Evolutionary conservation across 2,797 vertebrate species (phyloP).

Genomic region (Alectoris magna): DNA sequence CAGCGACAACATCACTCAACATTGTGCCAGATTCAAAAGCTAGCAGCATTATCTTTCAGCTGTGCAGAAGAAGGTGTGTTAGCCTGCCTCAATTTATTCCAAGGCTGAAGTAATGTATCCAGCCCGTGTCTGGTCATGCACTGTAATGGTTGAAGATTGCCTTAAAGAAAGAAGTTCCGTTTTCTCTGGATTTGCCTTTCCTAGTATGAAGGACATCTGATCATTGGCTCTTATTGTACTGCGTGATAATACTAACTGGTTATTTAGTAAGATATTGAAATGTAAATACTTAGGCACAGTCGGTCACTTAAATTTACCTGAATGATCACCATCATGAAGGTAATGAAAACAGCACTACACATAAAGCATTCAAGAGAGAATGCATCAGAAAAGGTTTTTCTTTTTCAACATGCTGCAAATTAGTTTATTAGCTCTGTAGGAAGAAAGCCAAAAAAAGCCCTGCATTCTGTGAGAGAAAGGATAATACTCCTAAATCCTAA

Average conservation of each 20-base stretch:
- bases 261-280: constrained; percentile 59
- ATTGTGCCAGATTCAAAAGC: background rate
- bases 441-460: background rate
- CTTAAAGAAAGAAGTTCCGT: background rate
- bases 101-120: background rate
- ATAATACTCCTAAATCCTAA: constrained; percentile 18
- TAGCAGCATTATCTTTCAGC: background rate
- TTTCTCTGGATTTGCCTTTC: background rate
- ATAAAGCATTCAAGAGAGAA: constrained; percentile 28
- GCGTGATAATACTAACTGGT: constrained; percentile 4
- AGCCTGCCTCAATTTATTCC: background rate
- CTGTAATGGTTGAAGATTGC: background rate
- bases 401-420: constrained; percentile 37
- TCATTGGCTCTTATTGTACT: background rate
- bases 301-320: background rate
- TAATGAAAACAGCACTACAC: background rate
- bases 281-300: constrained; percentile 26
- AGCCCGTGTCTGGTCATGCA: background rate
- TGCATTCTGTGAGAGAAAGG: background rate
- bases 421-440: constrained; percentile 29
- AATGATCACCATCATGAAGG: constrained; percentile 6
- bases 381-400: constrained; percentile 4
- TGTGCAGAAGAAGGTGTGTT: background rate
- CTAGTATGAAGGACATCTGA: background rate
- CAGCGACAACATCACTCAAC: background rate